phyloP scores from a whole-genome alignment of 2,113 vertebrate species.

The Nerophis ophidion region DNA sequence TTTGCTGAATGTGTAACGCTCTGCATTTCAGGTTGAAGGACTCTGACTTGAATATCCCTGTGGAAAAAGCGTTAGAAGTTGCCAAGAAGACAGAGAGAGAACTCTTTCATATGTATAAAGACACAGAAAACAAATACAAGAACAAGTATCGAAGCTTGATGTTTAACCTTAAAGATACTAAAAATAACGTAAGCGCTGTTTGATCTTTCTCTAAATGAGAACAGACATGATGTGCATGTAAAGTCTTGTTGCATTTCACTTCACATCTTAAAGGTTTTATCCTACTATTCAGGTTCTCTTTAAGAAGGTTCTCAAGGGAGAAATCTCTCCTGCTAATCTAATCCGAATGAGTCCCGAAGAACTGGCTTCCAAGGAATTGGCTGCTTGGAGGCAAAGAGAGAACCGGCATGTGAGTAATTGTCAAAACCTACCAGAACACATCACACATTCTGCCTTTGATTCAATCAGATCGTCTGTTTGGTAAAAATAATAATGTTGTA shows the following conservation, averaged over 20 bases:
- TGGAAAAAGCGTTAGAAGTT: constrained; percentile 87
- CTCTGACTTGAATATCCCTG: constrained; percentile 83
- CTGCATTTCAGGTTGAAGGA: constrained; percentile 81
- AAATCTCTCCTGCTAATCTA: constrained; percentile 88
- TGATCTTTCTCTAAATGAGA: background rate
- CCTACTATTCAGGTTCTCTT: constrained; percentile 79
- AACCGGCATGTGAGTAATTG: constrained; percentile 87
- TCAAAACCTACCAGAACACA: background rate
- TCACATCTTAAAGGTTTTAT: background rate
- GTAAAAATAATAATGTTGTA: background rate
- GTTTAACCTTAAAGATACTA: constrained; percentile 97
- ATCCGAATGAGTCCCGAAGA: constrained; percentile 98
- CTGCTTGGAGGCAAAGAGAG: constrained; percentile 95
- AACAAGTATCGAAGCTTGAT: constrained; percentile 97
- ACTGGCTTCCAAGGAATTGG: constrained; percentile 93
- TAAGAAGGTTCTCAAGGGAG: constrained; percentile 91
- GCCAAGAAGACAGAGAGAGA: constrained; percentile 90
- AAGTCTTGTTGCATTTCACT: background rate
- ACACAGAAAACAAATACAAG: constrained; percentile 96
- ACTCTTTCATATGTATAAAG: constrained; percentile 91
- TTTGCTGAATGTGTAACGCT: background rate
- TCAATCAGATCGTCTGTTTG: background rate
- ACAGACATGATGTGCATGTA: background rate
- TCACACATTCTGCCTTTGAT: background rate
- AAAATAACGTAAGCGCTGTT: constrained; percentile 86